Base-by-base conservation (phyloP, 2,888 invertebrate genomes). In the Embidobia sp. region DNA sequence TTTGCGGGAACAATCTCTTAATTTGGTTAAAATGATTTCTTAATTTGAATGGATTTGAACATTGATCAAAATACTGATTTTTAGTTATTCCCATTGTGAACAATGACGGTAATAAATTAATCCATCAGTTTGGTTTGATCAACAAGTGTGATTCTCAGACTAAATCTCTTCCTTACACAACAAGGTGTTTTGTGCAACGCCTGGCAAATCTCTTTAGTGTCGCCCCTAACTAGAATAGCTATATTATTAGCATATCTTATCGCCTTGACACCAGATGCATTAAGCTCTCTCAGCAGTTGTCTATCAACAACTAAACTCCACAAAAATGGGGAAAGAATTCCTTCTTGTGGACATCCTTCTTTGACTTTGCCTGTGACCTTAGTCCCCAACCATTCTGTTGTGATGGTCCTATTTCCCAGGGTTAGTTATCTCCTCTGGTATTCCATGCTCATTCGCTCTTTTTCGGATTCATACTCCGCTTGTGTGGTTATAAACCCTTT, bases 211-310 rank as follows among this genome's bases (percentile, higher is more conserved):
- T n/a, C n/a, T n/a, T 26, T 55, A 37, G 13, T 13, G 22, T 19
- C 15, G 19, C 51, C 35, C 37, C 53, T 53, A 5, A 37, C 15
- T 5, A 53, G n/a, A 18, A 53, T 37, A 5, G 27, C 29, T n/a
- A 57, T 79, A 29, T 64, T n/a, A n/a, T n/a, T n/a, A n/a, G n/a
- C n/a, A n/a, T n/a, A n/a, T n/a, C n/a, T n/a, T n/a, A n/a, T n/a
- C n/a, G n/a, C n/a, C n/a, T n/a, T n/a, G n/a, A n/a, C n/a, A n/a
- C n/a, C n/a, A n/a, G n/a, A n/a, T n/a, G 2, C 1, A 5, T 49
- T 31, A 1, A 49, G 11, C 16, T 16, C 10, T 15, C 11, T 7
- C 11, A 33, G 7, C 8, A 48, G 29, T n/a, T n/a, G n/a, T 4
- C 16, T 11, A 22, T 44, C 44, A 1, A 22, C 44, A 3, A 44